Conservation (phyloP, 1,140 invertebrate genomes). For the Dryas iulia region DNA sequence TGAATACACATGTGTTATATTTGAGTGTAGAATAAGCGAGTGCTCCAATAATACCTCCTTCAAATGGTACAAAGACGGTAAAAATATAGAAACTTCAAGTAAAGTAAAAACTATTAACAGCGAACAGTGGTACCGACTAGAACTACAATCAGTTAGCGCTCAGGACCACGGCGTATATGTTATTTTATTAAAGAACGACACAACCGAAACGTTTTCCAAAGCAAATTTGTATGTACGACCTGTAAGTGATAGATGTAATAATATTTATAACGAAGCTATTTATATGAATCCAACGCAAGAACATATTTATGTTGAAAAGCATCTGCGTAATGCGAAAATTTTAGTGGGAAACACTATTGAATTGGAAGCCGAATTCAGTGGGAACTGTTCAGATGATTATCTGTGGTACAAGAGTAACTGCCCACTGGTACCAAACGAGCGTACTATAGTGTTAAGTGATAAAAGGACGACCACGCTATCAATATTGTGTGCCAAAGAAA, state of each 20-base stretch:
- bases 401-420: constrained; percentile 38
- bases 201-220: constrained; percentile 28
- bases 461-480: constrained; percentile 31
- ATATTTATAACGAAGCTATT: constrained; percentile 24
- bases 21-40: constrained; percentile 37
- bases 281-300: constrained; percentile 19
- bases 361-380: constrained; percentile 33
- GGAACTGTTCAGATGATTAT: constrained; percentile 25
- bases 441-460: constrained; percentile 36
- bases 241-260: constrained; percentile 11
- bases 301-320: constrained; percentile 14
- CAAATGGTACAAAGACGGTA: constrained; percentile 41
- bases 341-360: constrained; percentile 33
- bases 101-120: constrained; percentile 23
- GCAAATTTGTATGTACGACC: constrained; percentile 31
- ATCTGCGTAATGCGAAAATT: constrained; percentile 28
- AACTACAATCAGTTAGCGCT: constrained; percentile 21
- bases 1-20: constrained; percentile 33
- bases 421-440: constrained; percentile 27
- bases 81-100: constrained; percentile 22
- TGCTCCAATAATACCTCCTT: constrained; percentile 12
- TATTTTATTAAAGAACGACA: constrained; percentile 26
- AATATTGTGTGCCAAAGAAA: constrained; percentile 31
- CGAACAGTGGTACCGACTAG: constrained; percentile 32
- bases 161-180: constrained; percentile 37